Base-by-base conservation (phyloP, 2,113 vertebrate genomes). In the Alligator sinensis region DNA sequence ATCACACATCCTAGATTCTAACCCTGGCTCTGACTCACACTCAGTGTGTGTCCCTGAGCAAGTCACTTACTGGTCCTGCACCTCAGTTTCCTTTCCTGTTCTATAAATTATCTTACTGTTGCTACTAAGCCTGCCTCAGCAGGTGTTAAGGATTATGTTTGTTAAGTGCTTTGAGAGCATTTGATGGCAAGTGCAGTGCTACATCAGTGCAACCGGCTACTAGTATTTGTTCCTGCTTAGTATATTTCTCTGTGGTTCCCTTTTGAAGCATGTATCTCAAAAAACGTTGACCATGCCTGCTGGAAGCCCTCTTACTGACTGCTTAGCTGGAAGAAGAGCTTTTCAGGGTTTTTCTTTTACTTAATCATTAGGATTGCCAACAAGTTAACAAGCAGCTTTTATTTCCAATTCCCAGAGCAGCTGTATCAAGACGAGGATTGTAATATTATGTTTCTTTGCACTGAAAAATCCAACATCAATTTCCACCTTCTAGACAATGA, bases 151-250 rank as follows among this genome's bases (percentile, higher is more conserved):
- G 64, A 88, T 64, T 93, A 75, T 59, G 10, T 89, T 95, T 95
- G 70, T 91, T 90, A 94, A 96, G 96, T 94, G 72, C 91, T 96
- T 85, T 92, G 89, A 95, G 88, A 82, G 81, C 91, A 86, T 95
- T 94, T 95, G 85, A 92, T 90, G 94, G 91, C 77, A 59, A 91
- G 72, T 95, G 66, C 84, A 88, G 94, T 72, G 89, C 16, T 94
- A 79, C 88, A 60, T 86, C 91, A 85, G 80, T 85, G 89, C 81
- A 94, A 87, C 76, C 77, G 77, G 66, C 80, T 70, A 54, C 92
- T 97, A 92, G 74, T 94, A 92, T 89, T 96, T 0, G 38, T 91
- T 96, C 82, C 93, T 90, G 84, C 78, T 68, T 95, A 91, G 27
- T 82, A 61, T 95, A 92, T 90, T 96, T 95, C 66, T 81, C 66